Conservation (phyloP, 2,113 vertebrate species). For the Fulica atra region DNA sequence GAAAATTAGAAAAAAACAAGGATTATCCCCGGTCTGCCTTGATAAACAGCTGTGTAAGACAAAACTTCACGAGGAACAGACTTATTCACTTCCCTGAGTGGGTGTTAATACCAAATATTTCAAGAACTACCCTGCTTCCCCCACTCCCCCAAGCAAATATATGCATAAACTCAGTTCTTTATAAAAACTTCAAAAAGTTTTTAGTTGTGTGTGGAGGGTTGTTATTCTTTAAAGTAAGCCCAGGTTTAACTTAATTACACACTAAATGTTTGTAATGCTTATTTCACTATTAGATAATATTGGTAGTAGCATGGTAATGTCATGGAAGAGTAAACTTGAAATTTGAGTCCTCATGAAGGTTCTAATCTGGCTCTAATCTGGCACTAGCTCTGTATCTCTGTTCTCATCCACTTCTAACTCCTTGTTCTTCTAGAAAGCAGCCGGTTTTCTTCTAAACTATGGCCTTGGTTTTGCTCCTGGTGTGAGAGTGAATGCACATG, state of each 20-base stretch:
- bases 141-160: not conserved
- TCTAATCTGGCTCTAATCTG: not conserved
- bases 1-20: not conserved
- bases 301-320: not conserved
- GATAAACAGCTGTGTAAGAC: not conserved
- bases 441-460: not conserved
- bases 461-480: not conserved
- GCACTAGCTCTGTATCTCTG: not conserved
- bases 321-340: not conserved
- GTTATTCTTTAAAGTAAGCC: not conserved
- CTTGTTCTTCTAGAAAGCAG: not conserved
- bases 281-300: not conserved
- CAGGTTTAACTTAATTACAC: not conserved
- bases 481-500: not conserved
- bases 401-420: not conserved
- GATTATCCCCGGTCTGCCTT: not conserved
- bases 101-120: conserved; percentile 5
- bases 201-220: not conserved
- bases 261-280: not conserved
- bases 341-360: not conserved
- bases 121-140: not conserved
- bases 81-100: not conserved
- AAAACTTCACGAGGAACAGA: not conserved
- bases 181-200: not conserved
- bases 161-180: not conserved